Evolutionary conservation across 2,113 vertebrate species (phyloP), one percentile per base, ranked within the genome.

Genomic region (Vulpes ferrilata): DNA sequence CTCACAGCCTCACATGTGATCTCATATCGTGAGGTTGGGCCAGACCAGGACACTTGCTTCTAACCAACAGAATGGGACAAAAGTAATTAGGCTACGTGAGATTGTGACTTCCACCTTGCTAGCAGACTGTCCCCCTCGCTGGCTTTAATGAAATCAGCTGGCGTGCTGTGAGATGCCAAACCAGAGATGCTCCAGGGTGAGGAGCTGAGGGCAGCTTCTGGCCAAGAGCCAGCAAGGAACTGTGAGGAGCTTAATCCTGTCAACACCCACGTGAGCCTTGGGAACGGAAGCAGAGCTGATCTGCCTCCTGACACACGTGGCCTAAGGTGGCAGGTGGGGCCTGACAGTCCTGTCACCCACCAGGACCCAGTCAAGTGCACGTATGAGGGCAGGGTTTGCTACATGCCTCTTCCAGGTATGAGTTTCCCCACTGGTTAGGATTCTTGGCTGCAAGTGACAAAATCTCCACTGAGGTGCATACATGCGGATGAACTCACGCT

Each of bases 341-440:
- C 67, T 23, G 38, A 2, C n/a, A 10, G 7, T 0, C 82, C 73
- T 11, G 74, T 11, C n/a, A 4, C 8, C 86, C 86, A 2, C 11
- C 43, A 23, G 12, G 53, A 5, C 19, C n/a, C 32, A 1, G 64
- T 11, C 32, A 10, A 5, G 8, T 4, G 15, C 25, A 6, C 43
- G 0, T 1, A 1, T 2, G 38, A 13, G 6, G 32, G 27, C 0
- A 1, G 8, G 4, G 0, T 25, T 1, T 20, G 32, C 35, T 3
- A 5, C 2, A 0, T 3, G 15, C 1, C 11, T 15, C 25, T 13
- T 4, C 76, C 20, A 11, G 62, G 23, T 7, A 11, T 0, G 7
- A 0, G 59, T 4, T 2, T 16, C 62, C 48, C 51, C 88, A 20
- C 71, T 5, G 30, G 22, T 30, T 6, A 16, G 59, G 60, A 38